Conservation (phyloP, 2,888 invertebrate species). For the Odontocolon sp. region DNA sequence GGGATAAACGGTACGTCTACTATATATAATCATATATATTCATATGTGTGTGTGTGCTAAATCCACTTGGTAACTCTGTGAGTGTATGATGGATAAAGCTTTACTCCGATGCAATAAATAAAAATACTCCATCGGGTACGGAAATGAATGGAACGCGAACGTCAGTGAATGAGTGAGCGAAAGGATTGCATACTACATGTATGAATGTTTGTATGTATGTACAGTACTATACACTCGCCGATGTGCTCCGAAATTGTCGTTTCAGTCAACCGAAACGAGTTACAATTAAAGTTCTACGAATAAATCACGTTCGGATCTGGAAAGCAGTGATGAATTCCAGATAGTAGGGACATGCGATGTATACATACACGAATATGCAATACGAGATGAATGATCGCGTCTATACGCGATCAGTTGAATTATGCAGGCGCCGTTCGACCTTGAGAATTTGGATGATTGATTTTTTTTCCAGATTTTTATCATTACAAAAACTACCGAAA, state of each 20-base stretch:
- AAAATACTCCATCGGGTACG: conserved; percentile 6
- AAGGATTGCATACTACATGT: neutral
- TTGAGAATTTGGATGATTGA: no score
- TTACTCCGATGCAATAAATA: conserved; percentile 7
- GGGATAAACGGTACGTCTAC: no score
- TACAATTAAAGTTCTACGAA: conserved; percentile 33
- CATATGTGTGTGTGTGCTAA: neutral
- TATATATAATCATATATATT: no score
- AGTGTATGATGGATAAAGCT: neutral
- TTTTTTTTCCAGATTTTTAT: no score
- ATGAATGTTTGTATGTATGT: neutral
- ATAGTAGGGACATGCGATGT: neutral
- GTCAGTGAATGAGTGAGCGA: conserved; percentile 9
- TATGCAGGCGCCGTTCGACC: no score
- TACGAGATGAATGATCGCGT: no score
- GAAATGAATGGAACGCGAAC: conserved; percentile 18
- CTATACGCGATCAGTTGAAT: no score
- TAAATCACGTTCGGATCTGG: conserved; percentile 36
- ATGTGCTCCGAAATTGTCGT: conserved; percentile 8
- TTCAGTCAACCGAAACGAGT: conserved; percentile 25
- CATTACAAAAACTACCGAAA: no score
- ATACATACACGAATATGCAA: no score
- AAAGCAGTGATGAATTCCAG: conserved; percentile 34
- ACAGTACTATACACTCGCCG: neutral
- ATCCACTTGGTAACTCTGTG: neutral